Conservation (phyloP, 2,888 invertebrate species). For the Suillia variegata region DNA sequence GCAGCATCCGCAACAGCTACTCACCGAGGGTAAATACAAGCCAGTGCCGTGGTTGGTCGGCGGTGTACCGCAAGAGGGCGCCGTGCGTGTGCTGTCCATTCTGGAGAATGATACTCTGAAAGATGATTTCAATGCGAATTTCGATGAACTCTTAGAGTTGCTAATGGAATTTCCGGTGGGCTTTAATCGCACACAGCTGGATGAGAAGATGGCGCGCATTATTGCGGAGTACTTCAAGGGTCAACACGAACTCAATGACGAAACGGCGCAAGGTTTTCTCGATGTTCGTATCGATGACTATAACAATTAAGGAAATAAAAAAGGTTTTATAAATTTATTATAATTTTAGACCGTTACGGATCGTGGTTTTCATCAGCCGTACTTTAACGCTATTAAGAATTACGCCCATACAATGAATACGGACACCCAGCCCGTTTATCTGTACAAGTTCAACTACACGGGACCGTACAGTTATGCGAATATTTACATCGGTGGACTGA, state of each 20-base stretch:
- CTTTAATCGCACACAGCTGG: conserved; percentile 25
- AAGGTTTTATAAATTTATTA: neutral
- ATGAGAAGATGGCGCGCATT: conserved; percentile 33
- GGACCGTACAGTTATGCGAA: conserved; percentile 61
- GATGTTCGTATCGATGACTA: conserved; percentile 33
- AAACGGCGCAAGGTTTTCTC: conserved; percentile 46
- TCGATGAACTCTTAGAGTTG: conserved; percentile 46
- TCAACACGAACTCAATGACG: conserved; percentile 40
- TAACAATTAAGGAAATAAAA: neutral
- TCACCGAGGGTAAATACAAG: conserved; percentile 58
- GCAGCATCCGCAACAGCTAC: conserved; percentile 57
- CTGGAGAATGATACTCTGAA: conserved; percentile 45
- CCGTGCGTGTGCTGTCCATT: conserved; percentile 61
- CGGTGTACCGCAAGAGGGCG: conserved; percentile 62
- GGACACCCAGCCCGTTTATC: conserved; percentile 58
- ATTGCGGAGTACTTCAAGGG: conserved; percentile 48
- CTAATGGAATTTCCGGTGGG: conserved; percentile 48
- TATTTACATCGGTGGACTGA: conserved; percentile 55
- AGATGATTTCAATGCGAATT: conserved; percentile 47
- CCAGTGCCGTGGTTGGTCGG: conserved; percentile 64
- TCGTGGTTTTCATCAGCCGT: conserved; percentile 62
- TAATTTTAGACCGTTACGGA: conserved; percentile 62
- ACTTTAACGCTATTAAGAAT: conserved; percentile 54
- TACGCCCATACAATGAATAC: conserved; percentile 38
- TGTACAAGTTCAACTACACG: conserved; percentile 63